Percentiles rank a stretch among this genome's conserved stretches.
Conservation (phyloP, 2,888 invertebrate species). For the Lasioglossum morio region DNA sequence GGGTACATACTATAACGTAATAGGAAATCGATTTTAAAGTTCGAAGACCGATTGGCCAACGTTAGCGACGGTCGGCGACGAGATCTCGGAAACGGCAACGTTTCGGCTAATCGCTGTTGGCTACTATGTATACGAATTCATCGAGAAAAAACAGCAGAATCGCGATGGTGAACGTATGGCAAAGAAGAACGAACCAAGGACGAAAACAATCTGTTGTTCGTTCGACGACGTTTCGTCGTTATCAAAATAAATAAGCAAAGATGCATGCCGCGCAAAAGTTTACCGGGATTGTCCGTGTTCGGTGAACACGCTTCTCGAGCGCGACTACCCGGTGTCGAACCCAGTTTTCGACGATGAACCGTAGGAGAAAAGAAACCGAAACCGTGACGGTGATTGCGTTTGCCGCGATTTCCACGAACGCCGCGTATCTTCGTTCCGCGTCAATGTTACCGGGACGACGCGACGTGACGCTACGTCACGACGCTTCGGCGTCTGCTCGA, state of each 20-base stretch:
- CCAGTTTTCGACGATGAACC: background rate
- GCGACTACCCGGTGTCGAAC: background rate
- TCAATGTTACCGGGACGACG: background rate
- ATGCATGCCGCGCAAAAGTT: background rate
- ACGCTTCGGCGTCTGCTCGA: background rate
- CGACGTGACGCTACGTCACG: background rate
- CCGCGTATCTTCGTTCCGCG: too few species aligned
- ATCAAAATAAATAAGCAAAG: constrained; percentile 38
- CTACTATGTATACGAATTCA: background rate
- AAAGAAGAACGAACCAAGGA: constrained; percentile 43
- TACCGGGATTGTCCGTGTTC: background rate
- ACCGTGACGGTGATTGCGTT: background rate
- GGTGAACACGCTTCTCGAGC: background rate
- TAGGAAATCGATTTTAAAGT: background rate
- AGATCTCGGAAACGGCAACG: background rate
- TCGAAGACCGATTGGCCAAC: background rate
- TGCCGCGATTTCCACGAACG: background rate
- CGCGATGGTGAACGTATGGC: constrained; percentile 9
- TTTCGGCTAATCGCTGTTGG: background rate
- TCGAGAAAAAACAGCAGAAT: constrained; percentile 35
- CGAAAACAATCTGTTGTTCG: constrained; percentile 44
- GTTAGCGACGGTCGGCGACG: background rate
- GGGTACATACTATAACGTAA: background rate
- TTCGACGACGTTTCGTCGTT: constrained; percentile 30
- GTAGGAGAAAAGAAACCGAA: background rate